Percentiles rank a stretch among this genome's conserved stretches.
Conservation (phyloP, 1,140 invertebrate species). For the Sinella curviseta region DNA sequence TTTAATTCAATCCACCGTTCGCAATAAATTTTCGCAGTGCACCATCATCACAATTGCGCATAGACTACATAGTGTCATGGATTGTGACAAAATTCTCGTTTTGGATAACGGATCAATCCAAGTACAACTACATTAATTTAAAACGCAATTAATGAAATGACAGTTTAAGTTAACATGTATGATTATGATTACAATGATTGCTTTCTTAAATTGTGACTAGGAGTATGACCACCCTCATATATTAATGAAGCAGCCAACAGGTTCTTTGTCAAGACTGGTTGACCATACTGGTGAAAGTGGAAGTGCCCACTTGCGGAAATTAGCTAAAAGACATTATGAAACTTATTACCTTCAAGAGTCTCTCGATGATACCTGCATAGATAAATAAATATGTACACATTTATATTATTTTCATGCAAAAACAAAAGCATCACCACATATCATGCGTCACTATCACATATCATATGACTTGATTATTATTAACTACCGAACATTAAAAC, state of each 20-base stretch:
- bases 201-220: not conserved
- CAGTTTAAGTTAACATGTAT: not conserved
- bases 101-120: not conserved
- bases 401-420: too few relatives aligned
- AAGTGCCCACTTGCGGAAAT: not conserved
- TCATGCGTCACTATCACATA: too few relatives aligned
- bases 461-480: too few relatives aligned
- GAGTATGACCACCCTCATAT: slow-evolving; percentile 1
- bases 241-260: not conserved
- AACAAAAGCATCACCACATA: too few relatives aligned
- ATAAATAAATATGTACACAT: too few relatives aligned
- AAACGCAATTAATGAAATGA: not conserved
- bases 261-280: slow-evolving; percentile 7
- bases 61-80: not conserved
- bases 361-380: not conserved
- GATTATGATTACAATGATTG: not conserved
- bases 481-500: too few relatives aligned
- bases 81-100: not conserved
- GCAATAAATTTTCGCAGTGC: slow-evolving; percentile 68
- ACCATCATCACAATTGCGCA: slow-evolving; percentile 83
- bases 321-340: not conserved
- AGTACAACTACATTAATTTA: not conserved
- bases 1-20: slow-evolving; percentile 72
- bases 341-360: not conserved
- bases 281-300: slow-evolving; percentile 30